Evolutionary conservation across 2,113 vertebrate genomes (phyloP).

Genomic region (Misgurnus mizolepis): DNA sequence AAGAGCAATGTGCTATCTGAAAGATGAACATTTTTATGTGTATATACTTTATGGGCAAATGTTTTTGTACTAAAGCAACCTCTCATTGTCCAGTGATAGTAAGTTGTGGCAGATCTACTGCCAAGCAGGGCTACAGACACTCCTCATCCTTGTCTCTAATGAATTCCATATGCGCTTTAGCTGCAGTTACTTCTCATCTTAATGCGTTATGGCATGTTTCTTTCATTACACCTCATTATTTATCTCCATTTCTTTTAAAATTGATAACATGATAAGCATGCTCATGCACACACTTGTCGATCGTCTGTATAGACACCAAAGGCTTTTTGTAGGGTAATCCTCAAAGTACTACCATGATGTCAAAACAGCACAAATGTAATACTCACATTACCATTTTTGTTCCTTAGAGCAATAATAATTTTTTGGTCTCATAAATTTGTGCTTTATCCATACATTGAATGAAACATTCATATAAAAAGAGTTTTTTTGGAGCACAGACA

Average conservation of each 20-base stretch:
- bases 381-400: background rate
- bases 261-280: background rate
- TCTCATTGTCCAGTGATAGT: constrained; percentile 3
- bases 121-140: constrained; percentile 25
- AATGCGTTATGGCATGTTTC: constrained; percentile 23
- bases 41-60: background rate
- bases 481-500: no score
- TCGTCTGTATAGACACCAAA: background rate
- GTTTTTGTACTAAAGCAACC: background rate
- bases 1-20: no score
- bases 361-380: background rate
- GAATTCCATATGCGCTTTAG: constrained; percentile 11
- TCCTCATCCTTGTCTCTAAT: constrained; percentile 29
- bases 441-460: background rate
- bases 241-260: constrained; percentile 27
- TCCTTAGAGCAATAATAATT: background rate
- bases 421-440: background rate
- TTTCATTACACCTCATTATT: constrained; percentile 44
- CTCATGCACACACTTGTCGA: background rate
- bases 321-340: background rate
- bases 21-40: background rate
- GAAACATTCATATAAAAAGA: background rate
- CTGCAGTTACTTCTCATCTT: constrained; percentile 15
- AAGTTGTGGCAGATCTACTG: constrained; percentile 23
- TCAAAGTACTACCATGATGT: background rate